These are phyloP conservation scores for Drosophila ustulata DNA, from an alignment of 2,888 invertebrate genomes.

Conservation along the genomic window DNA sequence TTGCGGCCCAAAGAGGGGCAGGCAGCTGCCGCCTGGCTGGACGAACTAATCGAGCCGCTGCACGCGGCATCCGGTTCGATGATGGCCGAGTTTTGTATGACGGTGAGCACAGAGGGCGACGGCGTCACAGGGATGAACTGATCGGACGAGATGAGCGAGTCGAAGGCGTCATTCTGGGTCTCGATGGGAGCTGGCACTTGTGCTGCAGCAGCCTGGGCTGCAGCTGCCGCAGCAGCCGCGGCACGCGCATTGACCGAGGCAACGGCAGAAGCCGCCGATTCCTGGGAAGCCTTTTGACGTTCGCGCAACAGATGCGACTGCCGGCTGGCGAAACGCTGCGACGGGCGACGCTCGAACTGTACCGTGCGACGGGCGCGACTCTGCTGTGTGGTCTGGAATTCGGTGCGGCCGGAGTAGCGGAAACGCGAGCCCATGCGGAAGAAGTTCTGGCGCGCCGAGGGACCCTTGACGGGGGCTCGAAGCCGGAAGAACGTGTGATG, in stretches of 20 bases:
- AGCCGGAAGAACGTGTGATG: conserved; percentile 99
- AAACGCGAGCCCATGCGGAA: conserved; percentile 99
- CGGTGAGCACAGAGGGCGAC: conserved; percentile 84
- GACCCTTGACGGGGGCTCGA: conserved; percentile 94
- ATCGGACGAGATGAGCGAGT: conserved; percentile 76
- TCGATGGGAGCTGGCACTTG: conserved; percentile 51
- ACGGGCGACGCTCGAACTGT: conserved; percentile 97
- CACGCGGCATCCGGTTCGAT: conserved; percentile 78
- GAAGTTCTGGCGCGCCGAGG: conserved; percentile 96
- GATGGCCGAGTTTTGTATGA: conserved; percentile 83
- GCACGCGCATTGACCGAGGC: conserved; percentile 80
- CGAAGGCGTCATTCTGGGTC: conserved; percentile 70
- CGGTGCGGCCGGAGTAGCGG: conserved; percentile 96
- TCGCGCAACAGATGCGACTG: conserved; percentile 95
- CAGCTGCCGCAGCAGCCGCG: conserved; percentile 76
- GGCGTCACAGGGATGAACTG: conserved; percentile 79
- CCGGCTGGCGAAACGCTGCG: conserved; percentile 97
- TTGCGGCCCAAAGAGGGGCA: conserved; percentile 83
- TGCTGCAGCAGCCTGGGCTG: conserved; percentile 68
- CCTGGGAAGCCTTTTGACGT: conserved; percentile 87
- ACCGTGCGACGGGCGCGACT: conserved; percentile 96
- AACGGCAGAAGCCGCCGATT: conserved; percentile 80
- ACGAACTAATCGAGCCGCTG: conserved; percentile 81
- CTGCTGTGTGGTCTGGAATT: conserved; percentile 97
- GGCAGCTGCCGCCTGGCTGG: conserved; percentile 77